These are phyloP conservation scores for Volucella zonaria DNA, from an alignment of 2,888 invertebrate species.

Conservation along the genomic window DNA sequence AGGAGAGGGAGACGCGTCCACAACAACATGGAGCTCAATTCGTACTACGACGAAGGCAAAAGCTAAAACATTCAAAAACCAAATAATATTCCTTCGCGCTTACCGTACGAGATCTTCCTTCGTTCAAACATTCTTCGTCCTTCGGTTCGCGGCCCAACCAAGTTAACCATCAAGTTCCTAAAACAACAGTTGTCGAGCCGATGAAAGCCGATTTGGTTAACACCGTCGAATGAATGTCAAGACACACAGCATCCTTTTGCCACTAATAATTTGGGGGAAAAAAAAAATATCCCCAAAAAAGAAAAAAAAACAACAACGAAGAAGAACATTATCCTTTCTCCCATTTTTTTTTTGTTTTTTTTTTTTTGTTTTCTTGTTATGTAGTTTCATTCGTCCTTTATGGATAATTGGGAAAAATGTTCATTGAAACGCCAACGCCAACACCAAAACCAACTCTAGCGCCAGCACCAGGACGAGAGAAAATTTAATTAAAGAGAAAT, in stretches of 20 bases:
- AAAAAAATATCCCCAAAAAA: neutral
- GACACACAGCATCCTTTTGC: slow-evolving; percentile 1
- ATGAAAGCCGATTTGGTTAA: slow-evolving; percentile 50
- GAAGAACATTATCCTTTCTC: neutral
- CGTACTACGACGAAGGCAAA: neutral
- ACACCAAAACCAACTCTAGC: neutral
- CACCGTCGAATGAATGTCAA: slow-evolving; percentile 39
- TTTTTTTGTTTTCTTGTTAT: neutral
- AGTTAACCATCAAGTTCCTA: slow-evolving; percentile 10
- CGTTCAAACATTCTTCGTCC: too few species aligned
- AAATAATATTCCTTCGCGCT: slow-evolving; percentile 39
- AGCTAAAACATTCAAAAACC: slow-evolving; percentile 2
- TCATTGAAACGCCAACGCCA: neutral
- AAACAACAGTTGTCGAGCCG: slow-evolving; percentile 37
- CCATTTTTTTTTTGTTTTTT: too few species aligned
- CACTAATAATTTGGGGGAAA: slow-evolving; percentile 45
- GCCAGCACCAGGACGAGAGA: neutral
- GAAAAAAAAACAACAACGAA: neutral
- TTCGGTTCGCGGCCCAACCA: neutral
- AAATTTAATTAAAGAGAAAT: slow-evolving; percentile 39
- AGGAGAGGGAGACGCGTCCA: neutral
- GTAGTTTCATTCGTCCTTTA: slow-evolving; percentile 19
- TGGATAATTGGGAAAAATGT: slow-evolving; percentile 18
- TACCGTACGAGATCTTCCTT: neutral
- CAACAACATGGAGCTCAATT: neutral